These are phyloP conservation scores for Hemibagrus wyckioides DNA, from an alignment of 2,113 vertebrate species.

Conservation along the genomic window DNA sequence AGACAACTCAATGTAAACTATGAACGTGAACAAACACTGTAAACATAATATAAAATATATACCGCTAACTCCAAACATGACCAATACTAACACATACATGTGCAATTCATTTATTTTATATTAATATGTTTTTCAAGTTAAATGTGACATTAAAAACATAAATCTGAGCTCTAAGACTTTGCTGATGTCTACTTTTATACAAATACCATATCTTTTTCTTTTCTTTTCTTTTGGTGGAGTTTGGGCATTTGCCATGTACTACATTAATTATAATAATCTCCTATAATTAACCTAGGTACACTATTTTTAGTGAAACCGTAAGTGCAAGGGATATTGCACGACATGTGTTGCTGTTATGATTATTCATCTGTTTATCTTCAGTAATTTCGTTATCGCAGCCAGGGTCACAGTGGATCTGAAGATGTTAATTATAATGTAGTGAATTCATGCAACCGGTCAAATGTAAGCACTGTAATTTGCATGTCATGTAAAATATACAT, in stretches of 20 bases:
- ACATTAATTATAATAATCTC: background rate
- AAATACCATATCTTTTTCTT: background rate
- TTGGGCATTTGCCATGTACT: background rate
- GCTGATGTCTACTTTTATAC: background rate
- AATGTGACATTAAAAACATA: background rate
- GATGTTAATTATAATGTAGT: background rate
- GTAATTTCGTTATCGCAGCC: background rate
- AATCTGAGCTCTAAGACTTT: background rate
- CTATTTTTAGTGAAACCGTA: background rate
- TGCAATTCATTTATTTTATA: background rate
- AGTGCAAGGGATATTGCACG: no score
- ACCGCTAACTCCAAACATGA: background rate
- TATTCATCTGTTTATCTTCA: background rate
- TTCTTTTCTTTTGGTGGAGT: background rate
- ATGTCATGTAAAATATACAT: background rate
- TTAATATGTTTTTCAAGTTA: background rate
- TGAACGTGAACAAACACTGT: background rate
- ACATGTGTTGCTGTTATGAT: background rate
- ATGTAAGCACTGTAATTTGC: background rate
- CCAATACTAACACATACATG: background rate
- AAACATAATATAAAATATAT: background rate
- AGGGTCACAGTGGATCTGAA: background rate
- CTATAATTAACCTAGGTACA: background rate
- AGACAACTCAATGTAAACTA: background rate
- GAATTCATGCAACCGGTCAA: background rate